Percentiles rank a stretch among this genome's conserved stretches.
These are phyloP conservation scores for Bujurquina vittata DNA, from an alignment of 2,113 vertebrate genomes.

Conservation along the genomic window DNA sequence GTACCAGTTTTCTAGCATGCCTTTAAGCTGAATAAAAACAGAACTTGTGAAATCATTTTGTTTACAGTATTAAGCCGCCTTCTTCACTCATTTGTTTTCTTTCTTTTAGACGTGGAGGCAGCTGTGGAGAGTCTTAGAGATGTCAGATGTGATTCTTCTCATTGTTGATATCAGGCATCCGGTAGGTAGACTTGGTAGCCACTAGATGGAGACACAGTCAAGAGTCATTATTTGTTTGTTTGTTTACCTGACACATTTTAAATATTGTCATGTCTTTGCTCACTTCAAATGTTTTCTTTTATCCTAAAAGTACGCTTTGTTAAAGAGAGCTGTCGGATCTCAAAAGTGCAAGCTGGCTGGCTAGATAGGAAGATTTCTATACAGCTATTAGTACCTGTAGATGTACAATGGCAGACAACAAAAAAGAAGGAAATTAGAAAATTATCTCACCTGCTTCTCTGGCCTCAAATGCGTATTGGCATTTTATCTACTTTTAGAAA, in stretches of 20 bases:
- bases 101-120: slow-evolving; percentile 90
- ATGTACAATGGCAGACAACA: not conserved
- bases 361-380: not conserved
- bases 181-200: slow-evolving; percentile 76
- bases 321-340: not conserved
- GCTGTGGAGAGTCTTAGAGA: slow-evolving; percentile 93
- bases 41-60: not conserved
- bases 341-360: not conserved
- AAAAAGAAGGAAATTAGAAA: not conserved
- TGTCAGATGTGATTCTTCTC: slow-evolving; percentile 91
- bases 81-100: not conserved
- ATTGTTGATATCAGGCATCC: slow-evolving; percentile 92
- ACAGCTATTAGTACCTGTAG: not conserved
- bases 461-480: not conserved
- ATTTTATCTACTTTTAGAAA: not conserved
- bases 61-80: not conserved
- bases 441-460: not conserved
- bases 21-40: not conserved
- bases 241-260: not conserved
- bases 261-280: not conserved
- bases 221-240: not conserved
- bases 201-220: slow-evolving; percentile 65
- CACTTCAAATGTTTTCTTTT: not conserved
- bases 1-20: not conserved
- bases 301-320: not conserved